These are phyloP conservation scores for Spermophilus dauricus DNA, from an alignment of 2,113 vertebrate species.

Conservation along the genomic window DNA sequence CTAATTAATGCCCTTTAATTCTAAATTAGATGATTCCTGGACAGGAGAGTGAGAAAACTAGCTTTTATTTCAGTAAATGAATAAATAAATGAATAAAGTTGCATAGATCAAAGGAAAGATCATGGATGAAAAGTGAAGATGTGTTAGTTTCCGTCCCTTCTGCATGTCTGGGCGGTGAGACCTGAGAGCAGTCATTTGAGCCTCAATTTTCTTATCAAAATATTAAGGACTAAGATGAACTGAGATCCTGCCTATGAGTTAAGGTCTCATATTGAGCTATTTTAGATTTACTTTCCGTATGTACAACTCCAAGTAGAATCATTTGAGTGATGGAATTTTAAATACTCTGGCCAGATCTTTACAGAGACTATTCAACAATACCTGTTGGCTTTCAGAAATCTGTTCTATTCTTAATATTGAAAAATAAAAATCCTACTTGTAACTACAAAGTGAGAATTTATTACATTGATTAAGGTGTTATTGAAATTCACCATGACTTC, in stretches of 20 bases:
- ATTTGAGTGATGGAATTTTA: constrained; percentile 62
- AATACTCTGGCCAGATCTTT: constrained; percentile 6
- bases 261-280: background rate
- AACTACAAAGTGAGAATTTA: background rate
- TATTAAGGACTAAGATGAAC: background rate
- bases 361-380: constrained; percentile 19
- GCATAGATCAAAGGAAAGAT: background rate
- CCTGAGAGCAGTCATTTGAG: background rate
- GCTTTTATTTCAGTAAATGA: constrained; percentile 11
- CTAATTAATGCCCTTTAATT: background rate
- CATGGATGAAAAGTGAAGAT: background rate
- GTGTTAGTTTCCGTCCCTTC: background rate
- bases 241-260: constrained; percentile 22
- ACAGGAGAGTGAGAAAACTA: background rate
- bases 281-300: constrained; percentile 31
- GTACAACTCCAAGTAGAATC: constrained; percentile 2
- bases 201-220: constrained; percentile 36
- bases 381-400: constrained; percentile 35
- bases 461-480: background rate
- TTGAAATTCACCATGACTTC: constrained; percentile 16
- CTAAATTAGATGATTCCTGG: background rate
- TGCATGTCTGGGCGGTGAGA: background rate
- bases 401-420: background rate
- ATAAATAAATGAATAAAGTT: background rate
- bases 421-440: background rate